Conservation (phyloP, 2,888 invertebrate species). For the Physocephala rufipes region DNA sequence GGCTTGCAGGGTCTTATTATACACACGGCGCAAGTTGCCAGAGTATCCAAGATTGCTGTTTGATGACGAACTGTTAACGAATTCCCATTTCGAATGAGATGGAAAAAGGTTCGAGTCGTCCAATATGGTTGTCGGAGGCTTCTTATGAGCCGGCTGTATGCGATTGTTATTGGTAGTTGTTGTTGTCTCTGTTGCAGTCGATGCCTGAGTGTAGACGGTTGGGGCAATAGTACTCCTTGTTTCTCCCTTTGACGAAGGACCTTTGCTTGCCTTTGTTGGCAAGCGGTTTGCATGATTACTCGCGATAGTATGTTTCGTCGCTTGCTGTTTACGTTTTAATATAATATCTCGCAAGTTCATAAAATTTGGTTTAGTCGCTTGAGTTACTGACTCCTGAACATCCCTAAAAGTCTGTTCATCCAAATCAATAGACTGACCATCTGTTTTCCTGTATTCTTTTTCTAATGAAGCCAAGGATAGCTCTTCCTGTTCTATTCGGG, state of each 20-base stretch:
- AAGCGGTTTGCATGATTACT: too few relatives aligned
- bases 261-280: too few relatives aligned
- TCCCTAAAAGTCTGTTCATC: slow-evolving; percentile 7
- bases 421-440: background rate
- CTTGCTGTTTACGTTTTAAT: slow-evolving; percentile 54
- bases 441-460: slow-evolving; percentile 21
- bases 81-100: slow-evolving; percentile 69
- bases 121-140: slow-evolving; percentile 53
- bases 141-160: slow-evolving; percentile 51
- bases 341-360: slow-evolving; percentile 65
- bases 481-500: slow-evolving; percentile 48
- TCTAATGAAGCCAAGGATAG: background rate
- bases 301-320: too few relatives aligned
- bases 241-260: background rate
- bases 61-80: slow-evolving; percentile 67
- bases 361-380: slow-evolving; percentile 56
- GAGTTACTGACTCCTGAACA: background rate
- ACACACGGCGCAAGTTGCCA: slow-evolving; percentile 69
- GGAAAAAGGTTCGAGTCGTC: slow-evolving; percentile 64
- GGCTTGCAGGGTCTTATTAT: slow-evolving; percentile 73
- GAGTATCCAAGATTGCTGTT: slow-evolving; percentile 53
- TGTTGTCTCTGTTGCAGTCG: slow-evolving; percentile 37
- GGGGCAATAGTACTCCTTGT: background rate
- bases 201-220: slow-evolving; percentile 5
- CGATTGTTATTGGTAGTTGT: slow-evolving; percentile 51